A percentile compares a stretch with the other conserved stretches of the same genome.
Evolutionary conservation across 92 coral and sea anemone genomes (phyloP).

Genomic region (Epizoanthus illoricatus): DNA sequence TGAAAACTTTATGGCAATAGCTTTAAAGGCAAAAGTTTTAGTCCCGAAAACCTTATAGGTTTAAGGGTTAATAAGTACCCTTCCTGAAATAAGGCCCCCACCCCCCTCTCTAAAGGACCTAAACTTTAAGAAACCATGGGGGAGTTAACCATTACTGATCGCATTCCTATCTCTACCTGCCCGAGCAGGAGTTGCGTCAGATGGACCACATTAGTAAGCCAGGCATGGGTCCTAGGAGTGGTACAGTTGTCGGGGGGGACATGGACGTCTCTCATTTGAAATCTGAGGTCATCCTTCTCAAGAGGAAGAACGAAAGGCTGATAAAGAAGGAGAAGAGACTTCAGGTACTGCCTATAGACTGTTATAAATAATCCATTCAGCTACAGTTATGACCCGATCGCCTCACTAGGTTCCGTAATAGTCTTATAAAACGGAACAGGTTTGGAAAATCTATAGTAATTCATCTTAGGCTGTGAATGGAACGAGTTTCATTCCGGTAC

Average conservation of each 20-base stretch:
- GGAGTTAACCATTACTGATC: background rate
- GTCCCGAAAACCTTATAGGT: no score
- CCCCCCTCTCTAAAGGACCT: no score
- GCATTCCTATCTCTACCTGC: background rate
- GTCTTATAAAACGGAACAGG: background rate
- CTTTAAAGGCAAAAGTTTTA: no score
- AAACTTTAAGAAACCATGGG: background rate
- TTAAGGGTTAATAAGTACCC: no score
- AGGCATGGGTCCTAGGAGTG: slow-evolving; percentile 73
- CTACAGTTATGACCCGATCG: no score
- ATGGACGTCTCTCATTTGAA: slow-evolving; percentile 68
- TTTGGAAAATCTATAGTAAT: no score
- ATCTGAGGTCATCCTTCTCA: slow-evolving; percentile 80
- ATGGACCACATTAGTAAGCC: slow-evolving; percentile 89
- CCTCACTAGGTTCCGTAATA: background rate
- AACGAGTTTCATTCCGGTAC: no score
- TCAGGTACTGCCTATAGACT: slow-evolving; percentile 57
- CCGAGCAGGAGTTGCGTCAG: slow-evolving; percentile 85
- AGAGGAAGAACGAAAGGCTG: slow-evolving; percentile 79
- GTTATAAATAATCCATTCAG: no score
- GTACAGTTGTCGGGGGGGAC: slow-evolving; percentile 70
- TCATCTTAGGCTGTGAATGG: no score
- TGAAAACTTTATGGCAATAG: no score
- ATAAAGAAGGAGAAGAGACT: slow-evolving; percentile 90
- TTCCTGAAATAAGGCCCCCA: no score